Evolutionary conservation across 2,888 invertebrate species (phyloP).

Genomic region (Ochropleura plecta): DNA sequence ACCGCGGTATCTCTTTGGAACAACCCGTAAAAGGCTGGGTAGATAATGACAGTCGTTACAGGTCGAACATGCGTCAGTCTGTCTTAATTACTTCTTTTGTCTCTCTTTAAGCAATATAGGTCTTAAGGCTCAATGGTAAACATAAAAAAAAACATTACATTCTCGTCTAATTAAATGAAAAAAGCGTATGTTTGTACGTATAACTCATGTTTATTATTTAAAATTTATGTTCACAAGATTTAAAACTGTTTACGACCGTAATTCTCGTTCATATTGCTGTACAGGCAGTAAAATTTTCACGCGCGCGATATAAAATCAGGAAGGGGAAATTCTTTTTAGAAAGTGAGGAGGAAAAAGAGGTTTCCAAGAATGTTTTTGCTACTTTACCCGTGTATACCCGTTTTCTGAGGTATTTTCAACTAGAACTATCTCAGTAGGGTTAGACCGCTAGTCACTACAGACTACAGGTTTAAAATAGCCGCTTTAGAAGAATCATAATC

Average conservation of each 20-base stretch:
- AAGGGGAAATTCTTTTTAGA: constrained; percentile 16
- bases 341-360: background rate
- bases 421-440: background rate
- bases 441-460: too few species aligned
- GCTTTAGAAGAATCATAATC: too few species aligned
- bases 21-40: too few species aligned
- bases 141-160: background rate
- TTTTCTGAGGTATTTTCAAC: background rate
- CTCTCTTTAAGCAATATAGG: background rate
- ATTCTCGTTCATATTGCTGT: constrained; percentile 51
- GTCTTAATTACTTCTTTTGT: too few species aligned
- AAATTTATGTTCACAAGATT: constrained; percentile 33
- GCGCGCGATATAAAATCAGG: constrained; percentile 24
- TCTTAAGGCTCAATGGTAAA: background rate
- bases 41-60: too few species aligned
- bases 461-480: too few species aligned
- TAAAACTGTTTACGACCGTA: constrained; percentile 53
- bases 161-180: background rate
- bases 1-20: too few species aligned
- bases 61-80: too few species aligned
- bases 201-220: constrained; percentile 29
- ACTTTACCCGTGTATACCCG: background rate
- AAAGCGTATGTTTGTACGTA: background rate
- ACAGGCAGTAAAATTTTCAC: constrained; percentile 44
- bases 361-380: background rate